Conservation (phyloP, 2,888 invertebrate genomes). For the Cepaea hortensis region DNA sequence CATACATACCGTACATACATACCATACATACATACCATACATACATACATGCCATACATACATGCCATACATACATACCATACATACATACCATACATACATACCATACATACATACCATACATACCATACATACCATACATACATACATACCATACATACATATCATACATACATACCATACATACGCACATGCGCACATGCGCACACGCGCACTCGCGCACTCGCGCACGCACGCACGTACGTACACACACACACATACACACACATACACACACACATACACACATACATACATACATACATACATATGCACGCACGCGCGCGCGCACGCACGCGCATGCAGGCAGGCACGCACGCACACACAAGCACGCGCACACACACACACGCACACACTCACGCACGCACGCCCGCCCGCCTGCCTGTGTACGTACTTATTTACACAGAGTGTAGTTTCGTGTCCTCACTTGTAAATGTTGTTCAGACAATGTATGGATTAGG, state of each 20-base stretch:
- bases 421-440: too few species aligned
- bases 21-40: too few species aligned
- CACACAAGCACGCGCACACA: too few species aligned
- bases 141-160: not conserved
- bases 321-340: slow-evolving; percentile 1
- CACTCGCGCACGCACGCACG: too few species aligned
- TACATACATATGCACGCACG: not conserved
- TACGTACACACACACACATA: not conserved
- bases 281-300: slow-evolving; percentile 19
- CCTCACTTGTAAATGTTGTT: too few species aligned
- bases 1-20: too few species aligned
- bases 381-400: not conserved
- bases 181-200: slow-evolving; percentile 4
- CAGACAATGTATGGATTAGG: too few species aligned
- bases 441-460: too few species aligned
- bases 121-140: not conserved
- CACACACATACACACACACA: slow-evolving; percentile 17
- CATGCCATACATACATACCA: too few species aligned
- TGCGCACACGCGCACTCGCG: not conserved
- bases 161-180: slow-evolving; percentile 26
- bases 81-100: too few species aligned
- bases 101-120: too few species aligned
- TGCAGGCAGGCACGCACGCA: not conserved
- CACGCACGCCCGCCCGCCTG: not conserved
- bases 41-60: too few species aligned